Evolutionary conservation across 2,888 invertebrate species (phyloP), one percentile per base, ranked within the genome.

Genomic region (Ectobius pallidus): DNA sequence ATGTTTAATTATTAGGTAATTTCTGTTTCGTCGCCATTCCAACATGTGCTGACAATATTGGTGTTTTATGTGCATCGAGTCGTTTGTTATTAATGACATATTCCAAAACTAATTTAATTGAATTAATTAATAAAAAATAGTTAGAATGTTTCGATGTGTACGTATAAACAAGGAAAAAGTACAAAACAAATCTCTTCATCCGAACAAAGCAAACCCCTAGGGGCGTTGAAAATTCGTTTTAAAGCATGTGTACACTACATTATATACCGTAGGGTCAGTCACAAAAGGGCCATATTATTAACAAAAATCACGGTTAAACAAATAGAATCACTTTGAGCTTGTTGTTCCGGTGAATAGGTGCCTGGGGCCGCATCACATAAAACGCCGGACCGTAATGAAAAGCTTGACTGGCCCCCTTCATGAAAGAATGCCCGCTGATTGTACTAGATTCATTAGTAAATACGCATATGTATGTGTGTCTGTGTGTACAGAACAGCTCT

Each of bases 261-360:
- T 32, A 32, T 32, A 32, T 39, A 27, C 18, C 39, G 58, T 58
- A 30, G 58, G 58, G 58, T 58, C 7, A n/a, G 3, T 62, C 30
- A 39, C 62, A 62, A 62, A 61, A 62, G 39, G 30, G 65, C 30
- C 39, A 65, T 27, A 27, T 65, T 65, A 65, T 65, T 65, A 65
- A 65, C 65, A 65, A 65, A 65, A 65, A 65, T 65, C 44, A 25
- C 44, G 25, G 44, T 65, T 44, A 65, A 65, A 65, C 46, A 65
- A 65, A 44, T 46, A 46, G 65, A 44, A 44, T 65, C 65, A 46
- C 65, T 65, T 65, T 65, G 65, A 65, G 44, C 27, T 58, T 58
- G 30, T 58, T 58, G 58, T 30, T 32, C 30, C 18, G 30, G 27
- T 58, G 58, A 58, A 58, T 32, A n/a, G 58, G n/a, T 1, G 58